Base-by-base conservation (phyloP, 2,113 vertebrate species). In the Isichthys henryi region DNA sequence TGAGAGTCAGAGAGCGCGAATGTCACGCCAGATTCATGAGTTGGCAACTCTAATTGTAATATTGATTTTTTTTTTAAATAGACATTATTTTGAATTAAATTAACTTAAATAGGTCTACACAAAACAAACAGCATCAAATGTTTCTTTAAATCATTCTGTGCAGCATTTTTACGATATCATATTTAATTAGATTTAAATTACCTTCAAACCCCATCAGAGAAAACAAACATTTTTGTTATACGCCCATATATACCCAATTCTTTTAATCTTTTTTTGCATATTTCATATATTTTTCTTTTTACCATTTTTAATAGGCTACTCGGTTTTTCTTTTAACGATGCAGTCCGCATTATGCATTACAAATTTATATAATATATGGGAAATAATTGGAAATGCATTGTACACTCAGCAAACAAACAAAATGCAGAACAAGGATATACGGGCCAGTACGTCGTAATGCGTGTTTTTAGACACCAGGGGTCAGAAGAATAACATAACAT, bases 391-490 rank as follows among this genome's bases (percentile, higher is more conserved):
- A 82, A 82, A 82, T 45, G 5, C 39, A 43, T 45, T 4, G 1
- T 45, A 43, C 23, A 0, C 3, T 10, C 31, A 43, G 39, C 39
- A 82, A 82, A 19, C 39, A 21, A 35, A 15, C 15, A 19, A 39
- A 19, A 43, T 23, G 39, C 31, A 45, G 19, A 82, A 8, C 77
- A 82, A 45, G 8, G 17, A 19, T 8, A 10, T 45, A 43, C 8
- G 1, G 35, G 2, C 6, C 77, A 21, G 5, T 27, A 19, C 13
- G 2, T 8, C 0, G 83, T 86, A 86, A 86, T 86, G 46, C n/a
- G 23, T 31, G 23, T 27, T 0, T 88, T 77, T 50, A 52, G 66
- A 50, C 88, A 88, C 88, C 48, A 88, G 88, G 43, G 88, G 88
- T 48, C 88, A 88, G 62, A 7, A 88, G 62, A 88, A 70, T 45